Evolutionary conservation across 2,888 invertebrate species (phyloP).

Genomic region (Eudasyphora cyanicolor): DNA sequence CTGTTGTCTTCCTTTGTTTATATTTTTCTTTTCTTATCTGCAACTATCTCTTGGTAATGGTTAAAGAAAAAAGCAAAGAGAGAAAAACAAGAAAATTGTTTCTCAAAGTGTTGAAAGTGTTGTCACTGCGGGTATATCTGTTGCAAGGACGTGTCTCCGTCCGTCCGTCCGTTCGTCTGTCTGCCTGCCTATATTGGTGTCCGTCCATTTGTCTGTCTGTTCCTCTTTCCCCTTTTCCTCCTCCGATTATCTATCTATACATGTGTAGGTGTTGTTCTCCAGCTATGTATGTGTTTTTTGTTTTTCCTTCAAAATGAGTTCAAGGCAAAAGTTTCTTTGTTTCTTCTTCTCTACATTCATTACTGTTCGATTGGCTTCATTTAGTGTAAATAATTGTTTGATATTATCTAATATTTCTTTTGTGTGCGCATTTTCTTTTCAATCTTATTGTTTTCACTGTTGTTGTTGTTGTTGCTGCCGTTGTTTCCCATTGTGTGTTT

Average conservation of each 20-base stretch:
- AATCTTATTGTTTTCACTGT: not conserved
- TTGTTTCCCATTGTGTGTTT: not conserved
- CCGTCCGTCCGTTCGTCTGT: not conserved
- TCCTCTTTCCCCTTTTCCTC: not conserved
- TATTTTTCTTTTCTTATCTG: constrained; percentile 49
- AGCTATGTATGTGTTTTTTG: not conserved
- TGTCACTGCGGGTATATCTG: constrained; percentile 29
- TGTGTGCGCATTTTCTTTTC: constrained; percentile 22
- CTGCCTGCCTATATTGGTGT: not conserved
- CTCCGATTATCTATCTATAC: not conserved
- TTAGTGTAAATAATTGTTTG: constrained; percentile 65
- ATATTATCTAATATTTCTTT: constrained; percentile 56
- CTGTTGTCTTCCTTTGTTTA: constrained; percentile 31
- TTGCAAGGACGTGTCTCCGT: constrained; percentile 20
- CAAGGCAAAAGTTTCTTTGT: constrained; percentile 19
- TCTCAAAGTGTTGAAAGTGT: constrained; percentile 51
- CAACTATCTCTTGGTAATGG: not conserved
- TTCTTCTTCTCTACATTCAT: constrained; percentile 10
- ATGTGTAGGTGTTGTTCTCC: not conserved
- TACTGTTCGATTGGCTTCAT: constrained; percentile 62
- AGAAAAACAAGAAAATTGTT: constrained; percentile 37
- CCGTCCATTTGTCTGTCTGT: not conserved
- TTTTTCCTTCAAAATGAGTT: constrained; percentile 7
- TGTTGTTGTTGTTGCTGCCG: not conserved
- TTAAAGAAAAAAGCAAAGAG: not conserved